phyloP scores from a whole-genome alignment of 2,888 invertebrate species.

The Capitulum mitella region DNA sequence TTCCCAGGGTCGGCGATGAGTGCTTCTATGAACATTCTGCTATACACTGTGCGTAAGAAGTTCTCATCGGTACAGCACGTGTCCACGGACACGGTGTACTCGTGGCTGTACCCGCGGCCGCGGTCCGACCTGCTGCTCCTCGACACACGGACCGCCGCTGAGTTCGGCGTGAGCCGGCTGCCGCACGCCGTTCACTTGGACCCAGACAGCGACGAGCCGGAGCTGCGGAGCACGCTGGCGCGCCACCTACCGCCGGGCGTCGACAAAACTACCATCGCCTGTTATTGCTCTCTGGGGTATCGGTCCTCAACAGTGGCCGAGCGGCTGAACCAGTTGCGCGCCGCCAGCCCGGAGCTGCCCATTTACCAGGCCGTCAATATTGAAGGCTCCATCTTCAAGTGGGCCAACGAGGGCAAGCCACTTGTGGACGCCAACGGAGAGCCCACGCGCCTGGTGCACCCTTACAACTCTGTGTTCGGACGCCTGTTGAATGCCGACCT shows the following conservation, averaged over 20 bases:
- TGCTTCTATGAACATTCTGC: conserved; percentile 21
- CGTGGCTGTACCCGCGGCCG: conserved; percentile 15
- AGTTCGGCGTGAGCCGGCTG: conserved; percentile 29
- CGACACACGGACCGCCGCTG: conserved; percentile 28
- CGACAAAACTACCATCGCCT: conserved; percentile 12
- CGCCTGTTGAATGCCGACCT: conserved; percentile 17
- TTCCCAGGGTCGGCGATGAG: conserved; percentile 6
- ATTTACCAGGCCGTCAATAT: conserved; percentile 27
- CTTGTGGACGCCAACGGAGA: conserved; percentile 25
- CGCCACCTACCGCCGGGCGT: not conserved
- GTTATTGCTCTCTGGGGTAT: conserved; percentile 33
- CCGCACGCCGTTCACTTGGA: conserved; percentile 27
- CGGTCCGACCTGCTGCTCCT: conserved; percentile 26
- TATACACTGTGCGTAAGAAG: conserved; percentile 24
- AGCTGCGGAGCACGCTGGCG: conserved; percentile 1
- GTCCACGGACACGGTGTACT: conserved; percentile 22
- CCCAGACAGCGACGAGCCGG: not conserved
- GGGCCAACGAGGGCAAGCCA: conserved; percentile 31
- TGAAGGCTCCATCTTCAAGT: conserved; percentile 33
- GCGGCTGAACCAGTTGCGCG: not conserved
- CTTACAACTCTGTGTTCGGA: conserved; percentile 29
- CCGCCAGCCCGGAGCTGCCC: not conserved
- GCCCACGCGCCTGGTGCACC: conserved; percentile 27
- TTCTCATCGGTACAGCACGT: conserved; percentile 26
- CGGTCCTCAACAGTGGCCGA: conserved; percentile 29